Conservation (phyloP, 1,140 invertebrate species). For the Drosophila lowei region DNA sequence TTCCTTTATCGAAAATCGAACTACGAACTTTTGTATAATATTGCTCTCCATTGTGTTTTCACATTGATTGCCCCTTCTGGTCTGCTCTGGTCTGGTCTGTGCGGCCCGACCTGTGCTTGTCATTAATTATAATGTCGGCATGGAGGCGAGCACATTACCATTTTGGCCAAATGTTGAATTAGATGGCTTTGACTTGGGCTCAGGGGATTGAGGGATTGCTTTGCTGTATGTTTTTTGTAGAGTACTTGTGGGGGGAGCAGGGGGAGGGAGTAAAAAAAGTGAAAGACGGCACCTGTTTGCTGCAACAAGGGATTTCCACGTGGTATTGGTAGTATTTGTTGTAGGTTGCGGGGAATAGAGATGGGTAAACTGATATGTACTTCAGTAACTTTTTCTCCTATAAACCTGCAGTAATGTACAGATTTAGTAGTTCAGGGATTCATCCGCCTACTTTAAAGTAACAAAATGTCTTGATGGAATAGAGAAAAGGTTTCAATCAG, state of each 20-base stretch:
- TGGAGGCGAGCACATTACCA: constrained; percentile 68
- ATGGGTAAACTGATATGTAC: too few species aligned
- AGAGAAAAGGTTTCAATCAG: too few species aligned
- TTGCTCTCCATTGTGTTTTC: constrained; percentile 60
- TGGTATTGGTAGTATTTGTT: too few species aligned
- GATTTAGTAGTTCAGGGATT: too few species aligned
- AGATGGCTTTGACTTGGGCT: constrained; percentile 39
- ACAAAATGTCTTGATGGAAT: too few species aligned
- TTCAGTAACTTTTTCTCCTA: too few species aligned
- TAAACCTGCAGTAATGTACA: too few species aligned
- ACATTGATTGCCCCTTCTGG: constrained; percentile 42
- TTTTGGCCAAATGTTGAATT: constrained; percentile 66
- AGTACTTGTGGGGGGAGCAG: neutral
- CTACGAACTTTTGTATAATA: constrained; percentile 30
- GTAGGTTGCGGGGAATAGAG: too few species aligned
- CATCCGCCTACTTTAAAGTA: too few species aligned
- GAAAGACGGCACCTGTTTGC: constrained; percentile 25
- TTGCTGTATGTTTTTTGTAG: neutral
- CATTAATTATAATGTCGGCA: constrained; percentile 77
- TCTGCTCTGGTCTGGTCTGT: neutral
- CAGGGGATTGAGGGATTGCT: constrained; percentile 9
- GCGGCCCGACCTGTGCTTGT: constrained; percentile 45
- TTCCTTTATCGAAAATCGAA: constrained; percentile 71
- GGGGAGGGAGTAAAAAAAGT: neutral
- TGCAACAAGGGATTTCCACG: neutral